Conservation (phyloP, 2,113 vertebrate species). For the Perca flavescens region DNA sequence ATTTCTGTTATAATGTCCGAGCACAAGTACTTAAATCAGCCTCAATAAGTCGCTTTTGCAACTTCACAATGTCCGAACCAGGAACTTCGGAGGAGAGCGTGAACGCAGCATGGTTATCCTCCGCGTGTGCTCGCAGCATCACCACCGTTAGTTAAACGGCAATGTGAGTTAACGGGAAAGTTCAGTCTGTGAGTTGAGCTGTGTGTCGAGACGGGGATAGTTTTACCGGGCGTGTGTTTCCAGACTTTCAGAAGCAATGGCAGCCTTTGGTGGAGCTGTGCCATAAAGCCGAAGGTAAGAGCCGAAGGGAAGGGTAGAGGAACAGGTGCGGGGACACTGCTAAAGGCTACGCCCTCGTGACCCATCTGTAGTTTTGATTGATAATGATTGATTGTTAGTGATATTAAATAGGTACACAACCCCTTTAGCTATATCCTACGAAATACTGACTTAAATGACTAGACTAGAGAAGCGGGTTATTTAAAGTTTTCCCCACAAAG, state of each 20-base stretch:
- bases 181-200: constrained; percentile 45
- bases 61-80: rapidly evolving
- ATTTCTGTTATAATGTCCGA: not conserved
- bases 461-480: not conserved
- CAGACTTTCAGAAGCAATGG: constrained; percentile 59
- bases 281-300: constrained; percentile 72
- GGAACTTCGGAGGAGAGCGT: constrained; percentile 3
- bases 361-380: constrained; percentile 21
- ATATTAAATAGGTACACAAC: not conserved
- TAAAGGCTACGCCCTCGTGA: constrained; percentile 14
- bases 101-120: constrained; percentile 52
- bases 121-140: constrained; percentile 61
- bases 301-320: rapidly evolving
- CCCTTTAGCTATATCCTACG: not conserved
- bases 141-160: constrained; percentile 12
- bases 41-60: not conserved
- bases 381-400: not conserved
- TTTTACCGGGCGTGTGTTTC: constrained; percentile 29
- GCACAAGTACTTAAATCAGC: not conserved
- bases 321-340: constrained; percentile 19
- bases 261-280: constrained; percentile 54
- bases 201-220: constrained; percentile 26
- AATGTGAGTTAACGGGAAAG: constrained; percentile 58
- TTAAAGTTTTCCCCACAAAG: not conserved
- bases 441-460: not conserved